Evolutionary conservation across 2,888 invertebrate genomes (phyloP), one percentile per base, ranked within the genome.

Genomic region (Microdon myrmicae): DNA sequence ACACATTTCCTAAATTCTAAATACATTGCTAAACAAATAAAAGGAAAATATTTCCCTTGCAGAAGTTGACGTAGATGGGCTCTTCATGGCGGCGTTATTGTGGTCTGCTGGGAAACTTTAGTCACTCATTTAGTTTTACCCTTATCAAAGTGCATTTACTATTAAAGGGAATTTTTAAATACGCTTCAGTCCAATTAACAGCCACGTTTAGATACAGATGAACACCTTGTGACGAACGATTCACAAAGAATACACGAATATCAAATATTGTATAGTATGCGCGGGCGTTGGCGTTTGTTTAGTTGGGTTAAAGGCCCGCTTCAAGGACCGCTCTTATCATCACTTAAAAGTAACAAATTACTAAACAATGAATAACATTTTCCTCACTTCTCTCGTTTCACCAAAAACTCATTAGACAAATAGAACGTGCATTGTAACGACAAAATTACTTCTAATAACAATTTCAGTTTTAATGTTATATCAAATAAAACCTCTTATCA

Each of bases 111-210:
- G 2, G 5, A 5, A 25, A n/a, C 37, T 43, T 17, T 35, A 12
- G 12, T 19, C 12, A 39, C 34, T 49, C 61, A 61, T 55, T 45
- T 35, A 39, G 45, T 55, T 45, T 56, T 49, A 55, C 31, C 45
- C 26, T 49, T 61, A 61, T 61, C 55, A 61, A 55, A 61, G 61
- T 61, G 55, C 55, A 61, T 61, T 49, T 25, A 22, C 44, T 35
- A 61, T 61, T 44, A 61, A 55, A 55, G 31, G 14, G 61, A 61
- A 61, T 61, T 55, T 49, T 61, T 49, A 61, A 61, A 49, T 45
- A 55, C 35, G 49, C 49, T 61, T 61, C 48, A 55, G 32, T 45
- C 44, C 49, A 55, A 61, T 61, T 55, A 61, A 49, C 51, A 49
- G 44, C 49, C 55, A 61, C 61, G 43, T 54, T 35, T 23, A 28